A percentile compares a stretch with the other conserved stretches of the same genome.
Conservation (phyloP, 1,140 invertebrate genomes). For the Apis cerana region DNA sequence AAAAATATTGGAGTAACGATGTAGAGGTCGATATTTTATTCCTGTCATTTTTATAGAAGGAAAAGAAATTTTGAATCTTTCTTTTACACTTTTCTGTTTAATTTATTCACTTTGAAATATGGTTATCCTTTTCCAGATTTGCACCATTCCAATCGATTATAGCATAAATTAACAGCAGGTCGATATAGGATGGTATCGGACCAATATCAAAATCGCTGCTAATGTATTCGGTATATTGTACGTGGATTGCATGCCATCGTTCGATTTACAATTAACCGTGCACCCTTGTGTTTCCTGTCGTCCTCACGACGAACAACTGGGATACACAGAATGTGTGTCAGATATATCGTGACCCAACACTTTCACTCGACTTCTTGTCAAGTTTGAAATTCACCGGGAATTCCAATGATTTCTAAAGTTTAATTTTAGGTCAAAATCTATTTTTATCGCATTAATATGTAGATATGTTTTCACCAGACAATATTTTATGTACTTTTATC, state of each 20-base stretch:
- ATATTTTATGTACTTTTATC: neutral
- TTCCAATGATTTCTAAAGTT: neutral
- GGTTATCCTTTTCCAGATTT: too few species aligned
- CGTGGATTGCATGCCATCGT: conserved; percentile 12
- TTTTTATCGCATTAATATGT: neutral
- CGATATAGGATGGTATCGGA: neutral
- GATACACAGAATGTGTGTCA: conserved; percentile 18
- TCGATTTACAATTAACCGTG: conserved; percentile 56
- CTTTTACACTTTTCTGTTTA: too few species aligned
- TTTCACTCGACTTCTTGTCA: neutral
- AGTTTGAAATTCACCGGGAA: neutral
- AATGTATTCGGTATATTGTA: conserved; percentile 22
- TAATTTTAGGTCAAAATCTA: neutral
- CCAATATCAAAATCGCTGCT: conserved; percentile 25
- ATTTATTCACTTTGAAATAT: neutral
- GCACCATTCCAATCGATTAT: neutral
- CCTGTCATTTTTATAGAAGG: too few species aligned
- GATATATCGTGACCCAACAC: conserved; percentile 5
- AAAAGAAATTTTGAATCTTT: too few species aligned
- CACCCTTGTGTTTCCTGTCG: conserved; percentile 30
- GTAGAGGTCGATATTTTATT: too few species aligned
- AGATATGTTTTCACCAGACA: neutral
- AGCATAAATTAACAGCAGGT: conserved; percentile 11
- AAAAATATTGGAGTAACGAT: too few species aligned
- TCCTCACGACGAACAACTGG: neutral